Evolutionary conservation across 2,888 invertebrate species (phyloP), one percentile per base, ranked within the genome.

Genomic region (Atrina japonica): DNA sequence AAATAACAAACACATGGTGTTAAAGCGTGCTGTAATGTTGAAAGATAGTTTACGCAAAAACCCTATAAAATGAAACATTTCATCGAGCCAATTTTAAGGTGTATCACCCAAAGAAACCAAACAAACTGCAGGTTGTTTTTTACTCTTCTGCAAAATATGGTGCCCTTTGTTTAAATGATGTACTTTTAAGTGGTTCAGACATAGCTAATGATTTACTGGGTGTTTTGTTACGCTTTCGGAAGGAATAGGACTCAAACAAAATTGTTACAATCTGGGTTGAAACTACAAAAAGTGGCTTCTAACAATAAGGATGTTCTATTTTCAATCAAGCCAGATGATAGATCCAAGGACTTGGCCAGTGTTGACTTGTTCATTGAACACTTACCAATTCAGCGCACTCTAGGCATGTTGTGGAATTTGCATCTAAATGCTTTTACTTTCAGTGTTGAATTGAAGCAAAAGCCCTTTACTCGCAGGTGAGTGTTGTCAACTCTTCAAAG

Each of bases 391-490:
- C 67, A 67, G 35, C 30, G 60, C 16, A 60, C 40, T 23, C 60
- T 67, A 16, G 58, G 67, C 11, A 25, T 67, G 23, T 35, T 61
- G 14, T 67, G 60, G 67, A 47, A 66, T 23, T 18, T 66, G n/a
- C 16, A 67, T 25, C 18, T 47, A 9, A 60, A 61, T 43, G 25
- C 30, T 11, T 67, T 67, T 41, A 59, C 43, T 6, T 60, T 35
- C 40, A 29, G 41, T 25, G 40, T 49, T n/a, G 29, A 41, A 14
- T 18, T 23, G 14, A 18, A 67, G 47, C 25, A 53, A 47, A 68
- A 64, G 53, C 68, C 67, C 16, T 61, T 63, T 55, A 63, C 68
- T 35, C 45, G 50, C 11, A 50, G 63, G 27, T 61, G 61, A n/a
- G 45, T 67, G 6, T 41, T 67, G 27, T 67, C 67, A 50, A 60